Percentiles rank a stretch among this genome's conserved stretches.
phyloP scores from a whole-genome alignment of 2,888 invertebrate genomes.

The Prosopocoilus inquinatus region DNA sequence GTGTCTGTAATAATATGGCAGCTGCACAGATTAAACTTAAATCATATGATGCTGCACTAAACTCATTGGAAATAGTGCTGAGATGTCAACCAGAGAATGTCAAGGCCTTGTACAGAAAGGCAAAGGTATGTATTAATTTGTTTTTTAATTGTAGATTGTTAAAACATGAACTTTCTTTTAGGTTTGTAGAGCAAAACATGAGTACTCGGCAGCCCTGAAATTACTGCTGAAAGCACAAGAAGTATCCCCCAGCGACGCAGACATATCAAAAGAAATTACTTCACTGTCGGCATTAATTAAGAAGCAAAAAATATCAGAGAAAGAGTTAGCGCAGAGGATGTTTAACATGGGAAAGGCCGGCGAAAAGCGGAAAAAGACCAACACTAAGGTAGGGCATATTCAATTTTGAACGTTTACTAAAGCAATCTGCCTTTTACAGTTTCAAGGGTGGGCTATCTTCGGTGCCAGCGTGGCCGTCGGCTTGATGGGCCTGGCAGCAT shows the following conservation, averaged over 20 bases:
- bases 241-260: slow-evolving; percentile 62
- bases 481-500: slow-evolving; percentile 70
- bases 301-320: slow-evolving; percentile 52
- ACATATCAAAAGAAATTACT: slow-evolving; percentile 53
- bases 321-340: slow-evolving; percentile 56
- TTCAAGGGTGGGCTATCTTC: slow-evolving; percentile 66
- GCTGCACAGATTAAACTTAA: slow-evolving; percentile 84
- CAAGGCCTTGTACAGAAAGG: slow-evolving; percentile 88
- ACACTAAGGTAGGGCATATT: slow-evolving; percentile 14
- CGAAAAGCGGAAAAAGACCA: slow-evolving; percentile 19
- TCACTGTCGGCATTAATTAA: slow-evolving; percentile 38
- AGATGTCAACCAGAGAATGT: slow-evolving; percentile 83
- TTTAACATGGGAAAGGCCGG: slow-evolving; percentile 36
- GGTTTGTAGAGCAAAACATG: slow-evolving; percentile 67
- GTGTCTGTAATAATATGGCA: slow-evolving; percentile 89
- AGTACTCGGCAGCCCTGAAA: slow-evolving; percentile 68
- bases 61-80: slow-evolving; percentile 80
- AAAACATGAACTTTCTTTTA: slow-evolving; percentile 35
- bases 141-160: neutral
- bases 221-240: slow-evolving; percentile 63
- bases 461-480: slow-evolving; percentile 67
- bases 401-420: neutral
- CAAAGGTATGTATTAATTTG: slow-evolving; percentile 53
- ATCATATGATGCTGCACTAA: slow-evolving; percentile 74
- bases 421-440: slow-evolving; percentile 39